These are phyloP conservation scores for Sinentomon sp. DNA, from an alignment of 2,888 invertebrate genomes.

Conservation along the genomic window DNA sequence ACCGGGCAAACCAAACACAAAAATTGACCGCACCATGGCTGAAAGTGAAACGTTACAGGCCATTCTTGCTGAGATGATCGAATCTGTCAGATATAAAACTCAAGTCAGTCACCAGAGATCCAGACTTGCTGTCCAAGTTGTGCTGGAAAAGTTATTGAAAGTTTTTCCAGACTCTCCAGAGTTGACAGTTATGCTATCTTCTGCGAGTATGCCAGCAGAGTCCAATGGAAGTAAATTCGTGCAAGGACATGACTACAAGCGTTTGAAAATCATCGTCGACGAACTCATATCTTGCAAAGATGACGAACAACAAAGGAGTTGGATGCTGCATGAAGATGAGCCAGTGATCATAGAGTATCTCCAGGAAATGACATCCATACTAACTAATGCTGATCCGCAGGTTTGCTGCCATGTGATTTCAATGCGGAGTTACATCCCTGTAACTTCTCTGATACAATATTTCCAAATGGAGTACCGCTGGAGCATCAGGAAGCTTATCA, in stretches of 20 bases:
- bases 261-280: constrained; percentile 52
- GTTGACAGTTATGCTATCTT: too few relatives aligned
- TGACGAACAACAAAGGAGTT: constrained; percentile 80
- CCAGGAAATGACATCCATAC: constrained; percentile 21
- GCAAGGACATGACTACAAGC: constrained; percentile 53
- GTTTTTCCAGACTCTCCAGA: too few relatives aligned
- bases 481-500: constrained; percentile 49
- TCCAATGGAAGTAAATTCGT: too few relatives aligned
- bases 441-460: constrained; percentile 61
- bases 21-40: too few relatives aligned
- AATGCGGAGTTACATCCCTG: constrained; percentile 52
- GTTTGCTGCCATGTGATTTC: constrained; percentile 60
- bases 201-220: too few relatives aligned
- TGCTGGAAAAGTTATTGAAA: too few relatives aligned
- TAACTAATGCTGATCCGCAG: constrained; percentile 57
- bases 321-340: constrained; percentile 86
- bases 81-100: constrained; percentile 42
- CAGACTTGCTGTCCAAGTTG: constrained; percentile 52
- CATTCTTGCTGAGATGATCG: constrained; percentile 17
- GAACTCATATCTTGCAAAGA: constrained; percentile 69
- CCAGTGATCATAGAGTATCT: constrained; percentile 60
- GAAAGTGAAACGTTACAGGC: too few relatives aligned
- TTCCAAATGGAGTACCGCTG: constrained; percentile 87
- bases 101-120: constrained; percentile 64
- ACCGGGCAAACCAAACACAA: too few relatives aligned